Base-by-base conservation (phyloP, 2,113 vertebrate genomes). In the Thalassarche chlororhynchos region DNA sequence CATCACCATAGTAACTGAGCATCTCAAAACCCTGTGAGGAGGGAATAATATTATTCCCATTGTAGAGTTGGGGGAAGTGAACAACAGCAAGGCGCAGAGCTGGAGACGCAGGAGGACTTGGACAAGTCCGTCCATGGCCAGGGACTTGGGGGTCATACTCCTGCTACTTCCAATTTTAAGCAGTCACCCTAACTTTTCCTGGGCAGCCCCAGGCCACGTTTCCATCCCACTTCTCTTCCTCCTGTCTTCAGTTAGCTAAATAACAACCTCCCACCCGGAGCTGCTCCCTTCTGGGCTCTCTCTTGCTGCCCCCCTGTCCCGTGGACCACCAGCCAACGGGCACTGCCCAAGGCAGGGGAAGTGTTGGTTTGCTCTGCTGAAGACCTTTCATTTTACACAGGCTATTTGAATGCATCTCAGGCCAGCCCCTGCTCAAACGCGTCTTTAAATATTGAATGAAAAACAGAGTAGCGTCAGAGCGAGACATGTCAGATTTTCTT, bases 1-100 rank as follows among this genome's bases (percentile, higher is more conserved):
- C 82, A 96, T 97, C 95, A 96, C 97, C 95, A 97, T 97, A 97
- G 96, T 96, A 97, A 97, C 97, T 88, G 87, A 97, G 89, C 84
- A 96, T 96, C 97, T 97, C 89, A 93, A 83, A 97, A 62, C 89
- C 91, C 79, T 95, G 87, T 47, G 87, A 96, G 89, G 71, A 95
- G 93, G 94, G 94, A 97, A 95, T 95, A 88, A 70, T 77, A 91
- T 97, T 86, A 94, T 96, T 94, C 91, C 91, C 87, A 54, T 91
- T 96, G 89, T 95, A 78, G 91, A 83, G 79, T 55, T 95, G 82
- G 75, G 44, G 71, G 42, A 84, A 91, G 84, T 15, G 89, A 97
- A 64, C 54, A 61, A 91, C 62, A 76, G 69, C n/a, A 47, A 85
- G 47, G 54, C 10, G 1, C 38, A 69, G 66, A 80, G 70, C 90